phyloP scores from a whole-genome alignment of 2,888 invertebrate species.

The Caenorhabditis auriculariae region DNA sequence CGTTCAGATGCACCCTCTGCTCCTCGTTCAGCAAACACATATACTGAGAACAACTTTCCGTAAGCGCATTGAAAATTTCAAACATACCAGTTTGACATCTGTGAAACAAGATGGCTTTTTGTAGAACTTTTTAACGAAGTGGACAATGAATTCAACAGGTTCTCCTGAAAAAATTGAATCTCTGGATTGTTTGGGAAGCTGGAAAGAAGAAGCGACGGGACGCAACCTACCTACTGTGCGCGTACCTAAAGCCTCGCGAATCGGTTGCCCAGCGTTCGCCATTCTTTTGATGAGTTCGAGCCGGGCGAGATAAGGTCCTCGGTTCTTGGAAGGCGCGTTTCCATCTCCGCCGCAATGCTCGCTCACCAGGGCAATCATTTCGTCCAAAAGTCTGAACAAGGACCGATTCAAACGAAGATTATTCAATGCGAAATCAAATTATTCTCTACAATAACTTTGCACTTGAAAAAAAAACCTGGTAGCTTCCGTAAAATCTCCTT shows the following conservation, averaged over 20 bases:
- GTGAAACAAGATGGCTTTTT: slow-evolving; percentile 83
- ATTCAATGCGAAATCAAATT: neutral
- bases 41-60: slow-evolving; percentile 9
- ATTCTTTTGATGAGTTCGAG: slow-evolving; percentile 6
- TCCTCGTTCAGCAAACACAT: slow-evolving; percentile 3
- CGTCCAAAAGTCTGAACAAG: neutral
- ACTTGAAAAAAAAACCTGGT: slow-evolving; percentile 6
- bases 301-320: slow-evolving; percentile 17
- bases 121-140: slow-evolving; percentile 81
- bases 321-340: neutral
- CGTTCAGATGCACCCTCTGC: slow-evolving; percentile 9
- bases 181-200: neutral
- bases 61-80: no score
- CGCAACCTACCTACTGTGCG: no score
- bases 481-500: slow-evolving; percentile 1
- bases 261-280: neutral
- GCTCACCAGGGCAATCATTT: neutral
- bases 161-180: slow-evolving; percentile 46
- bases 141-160: slow-evolving; percentile 69
- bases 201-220: neutral
- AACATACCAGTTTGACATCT: slow-evolving; percentile 67
- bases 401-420: neutral
- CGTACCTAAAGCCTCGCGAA: no score
- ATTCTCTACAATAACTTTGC: neutral
- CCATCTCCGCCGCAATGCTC: neutral